phyloP scores from a whole-genome alignment of 1,140 invertebrate genomes.

The Drosophila virilis region DNA sequence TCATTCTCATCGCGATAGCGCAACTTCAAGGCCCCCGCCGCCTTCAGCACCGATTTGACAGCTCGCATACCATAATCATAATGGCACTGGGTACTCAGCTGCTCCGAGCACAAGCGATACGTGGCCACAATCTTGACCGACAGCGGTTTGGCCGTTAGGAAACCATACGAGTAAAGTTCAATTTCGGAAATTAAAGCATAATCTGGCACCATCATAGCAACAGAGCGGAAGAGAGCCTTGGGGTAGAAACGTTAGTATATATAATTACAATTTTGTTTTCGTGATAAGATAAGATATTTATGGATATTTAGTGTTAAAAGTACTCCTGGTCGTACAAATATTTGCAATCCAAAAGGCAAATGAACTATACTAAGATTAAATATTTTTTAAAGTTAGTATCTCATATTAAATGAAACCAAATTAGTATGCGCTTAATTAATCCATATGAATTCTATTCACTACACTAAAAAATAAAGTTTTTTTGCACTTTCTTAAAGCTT shows the following conservation, averaged over 20 bases:
- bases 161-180: slow-evolving; percentile 96
- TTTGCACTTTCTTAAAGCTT: background rate
- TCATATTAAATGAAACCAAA: too few relatives aligned
- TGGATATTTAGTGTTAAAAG: too few relatives aligned
- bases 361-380: too few relatives aligned
- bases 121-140: slow-evolving; percentile 98
- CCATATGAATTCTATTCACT: too few relatives aligned
- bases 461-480: too few relatives aligned
- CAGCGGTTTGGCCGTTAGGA: slow-evolving; percentile 93
- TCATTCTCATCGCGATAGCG: slow-evolving; percentile 94
- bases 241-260: too few relatives aligned
- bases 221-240: slow-evolving; percentile 95
- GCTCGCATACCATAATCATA: slow-evolving; percentile 98
- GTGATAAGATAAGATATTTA: too few relatives aligned
- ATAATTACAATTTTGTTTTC: too few relatives aligned
- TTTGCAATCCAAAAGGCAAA: too few relatives aligned
- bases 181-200: slow-evolving; percentile 98
- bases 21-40: slow-evolving; percentile 95
- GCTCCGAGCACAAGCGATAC: slow-evolving; percentile 96
- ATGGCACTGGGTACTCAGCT: slow-evolving; percentile 96
- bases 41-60: slow-evolving; percentile 94
- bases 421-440: too few relatives aligned
- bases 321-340: too few relatives aligned
- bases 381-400: too few relatives aligned
- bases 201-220: slow-evolving; percentile 99